phyloP scores from a whole-genome alignment of 2,113 vertebrate genomes.

The Asarcornis scutulata region DNA sequence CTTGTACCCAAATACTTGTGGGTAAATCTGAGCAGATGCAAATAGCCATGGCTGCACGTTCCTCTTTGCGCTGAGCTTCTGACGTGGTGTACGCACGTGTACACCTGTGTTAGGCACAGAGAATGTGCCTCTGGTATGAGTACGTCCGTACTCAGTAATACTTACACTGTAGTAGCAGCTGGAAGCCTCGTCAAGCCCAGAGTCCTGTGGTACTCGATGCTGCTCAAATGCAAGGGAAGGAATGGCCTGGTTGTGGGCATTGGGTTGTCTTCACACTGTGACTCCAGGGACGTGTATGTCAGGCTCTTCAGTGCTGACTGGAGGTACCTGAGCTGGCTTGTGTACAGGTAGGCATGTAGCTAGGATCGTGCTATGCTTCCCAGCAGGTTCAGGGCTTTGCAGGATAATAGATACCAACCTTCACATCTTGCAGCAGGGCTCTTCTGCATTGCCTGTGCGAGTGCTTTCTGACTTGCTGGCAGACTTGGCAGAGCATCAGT shows the following conservation, averaged over 20 bases:
- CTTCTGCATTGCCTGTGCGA: neutral
- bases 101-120: neutral
- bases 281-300: fast-evolving
- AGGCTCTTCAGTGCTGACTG: fast-evolving
- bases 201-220: fast-evolving
- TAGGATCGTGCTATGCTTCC: neutral
- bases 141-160: neutral
- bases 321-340: neutral
- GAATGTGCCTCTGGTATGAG: neutral
- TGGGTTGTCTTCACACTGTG: fast-evolving
- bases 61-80: neutral
- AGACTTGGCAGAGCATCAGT: neutral
- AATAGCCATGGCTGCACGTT: neutral
- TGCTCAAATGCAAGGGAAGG: neutral
- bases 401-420: neutral
- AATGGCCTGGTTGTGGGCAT: fast-evolving
- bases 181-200: fast-evolving
- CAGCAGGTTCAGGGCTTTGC: neutral
- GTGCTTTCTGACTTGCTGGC: neutral
- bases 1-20: neutral
- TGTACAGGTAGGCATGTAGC: neutral
- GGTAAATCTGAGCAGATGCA: neutral
- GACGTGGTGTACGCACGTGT: fast-evolving
- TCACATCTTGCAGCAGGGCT: neutral
- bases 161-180: neutral